Conservation (phyloP, 2,888 invertebrate species). For the Thysanoteuthis rhombus region DNA sequence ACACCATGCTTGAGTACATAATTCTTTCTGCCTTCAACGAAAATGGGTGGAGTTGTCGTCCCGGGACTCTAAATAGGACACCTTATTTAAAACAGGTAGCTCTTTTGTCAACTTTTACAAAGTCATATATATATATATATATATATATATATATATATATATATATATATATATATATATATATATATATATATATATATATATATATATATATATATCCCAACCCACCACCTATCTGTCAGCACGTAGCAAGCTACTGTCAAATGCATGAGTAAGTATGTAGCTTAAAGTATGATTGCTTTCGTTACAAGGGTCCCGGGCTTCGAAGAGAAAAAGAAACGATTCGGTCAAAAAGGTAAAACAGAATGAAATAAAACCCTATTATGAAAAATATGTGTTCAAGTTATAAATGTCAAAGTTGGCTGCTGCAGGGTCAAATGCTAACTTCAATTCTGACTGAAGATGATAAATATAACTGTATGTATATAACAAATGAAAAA, state of each 20-base stretch:
- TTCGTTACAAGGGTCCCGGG: not conserved
- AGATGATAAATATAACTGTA: too few relatives aligned
- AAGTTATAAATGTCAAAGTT: too few relatives aligned
- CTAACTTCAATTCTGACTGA: too few relatives aligned
- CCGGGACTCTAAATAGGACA: not conserved
- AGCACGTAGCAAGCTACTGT: not conserved
- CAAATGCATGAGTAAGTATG: not conserved
- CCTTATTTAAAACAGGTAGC: not conserved
- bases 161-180: too few relatives aligned
- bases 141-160: too few relatives aligned
- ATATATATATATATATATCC: not conserved
- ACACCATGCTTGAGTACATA: not conserved
- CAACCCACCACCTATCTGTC: not conserved
- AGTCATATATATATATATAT: too few relatives aligned
- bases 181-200: too few relatives aligned
- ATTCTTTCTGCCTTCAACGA: not conserved
- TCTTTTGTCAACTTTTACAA: not conserved
- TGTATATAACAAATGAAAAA: too few relatives aligned
- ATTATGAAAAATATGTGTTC: not conserved
- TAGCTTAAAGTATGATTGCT: not conserved
- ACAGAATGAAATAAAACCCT: not conserved
- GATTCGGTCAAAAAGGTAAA: not conserved
- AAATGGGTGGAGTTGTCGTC: not conserved
- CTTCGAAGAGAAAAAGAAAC: not conserved
- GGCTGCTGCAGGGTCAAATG: too few relatives aligned